Percentiles rank a stretch among this genome's conserved stretches.
Evolutionary conservation across 2,888 invertebrate species (phyloP).

Genomic region (Zhuqinia jingwanae): DNA sequence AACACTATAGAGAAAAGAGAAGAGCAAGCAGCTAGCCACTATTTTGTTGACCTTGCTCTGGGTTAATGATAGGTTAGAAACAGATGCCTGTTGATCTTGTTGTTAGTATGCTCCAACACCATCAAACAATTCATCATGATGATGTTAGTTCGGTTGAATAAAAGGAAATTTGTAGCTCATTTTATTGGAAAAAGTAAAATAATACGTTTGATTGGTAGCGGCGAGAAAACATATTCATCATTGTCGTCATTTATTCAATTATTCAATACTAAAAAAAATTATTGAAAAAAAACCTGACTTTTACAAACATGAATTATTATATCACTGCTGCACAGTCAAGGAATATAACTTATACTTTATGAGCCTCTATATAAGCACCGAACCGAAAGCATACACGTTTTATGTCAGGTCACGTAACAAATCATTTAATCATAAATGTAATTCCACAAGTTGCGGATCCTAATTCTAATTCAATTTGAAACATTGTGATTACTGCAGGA

Average conservation of each 20-base stretch:
- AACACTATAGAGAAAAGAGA: no score
- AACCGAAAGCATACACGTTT: neutral
- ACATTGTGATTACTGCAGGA: no score
- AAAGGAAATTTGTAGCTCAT: constrained; percentile 37
- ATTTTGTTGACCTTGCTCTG: constrained; percentile 42
- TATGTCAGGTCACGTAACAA: constrained; percentile 57
- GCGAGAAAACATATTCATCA: constrained; percentile 35
- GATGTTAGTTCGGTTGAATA: neutral
- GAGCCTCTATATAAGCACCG: neutral
- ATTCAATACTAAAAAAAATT: neutral
- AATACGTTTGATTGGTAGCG: neutral
- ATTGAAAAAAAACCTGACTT: constrained; percentile 24
- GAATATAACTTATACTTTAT: neutral
- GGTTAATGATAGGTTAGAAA: constrained; percentile 61
- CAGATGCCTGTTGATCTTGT: neutral
- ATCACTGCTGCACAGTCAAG: neutral
- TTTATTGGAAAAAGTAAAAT: constrained; percentile 27
- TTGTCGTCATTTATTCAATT: constrained; percentile 20
- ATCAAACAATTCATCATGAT: no score
- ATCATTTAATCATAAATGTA: neutral
- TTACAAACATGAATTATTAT: neutral
- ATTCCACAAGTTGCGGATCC: neutral
- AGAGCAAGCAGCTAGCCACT: neutral
- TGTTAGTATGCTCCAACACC: constrained; percentile 27
- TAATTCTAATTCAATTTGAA: neutral